Percentiles rank a stretch among this genome's conserved stretches.
These are phyloP conservation scores for Gastrophryne carolinensis DNA, from an alignment of 2,797 vertebrate species.

Conservation along the genomic window DNA sequence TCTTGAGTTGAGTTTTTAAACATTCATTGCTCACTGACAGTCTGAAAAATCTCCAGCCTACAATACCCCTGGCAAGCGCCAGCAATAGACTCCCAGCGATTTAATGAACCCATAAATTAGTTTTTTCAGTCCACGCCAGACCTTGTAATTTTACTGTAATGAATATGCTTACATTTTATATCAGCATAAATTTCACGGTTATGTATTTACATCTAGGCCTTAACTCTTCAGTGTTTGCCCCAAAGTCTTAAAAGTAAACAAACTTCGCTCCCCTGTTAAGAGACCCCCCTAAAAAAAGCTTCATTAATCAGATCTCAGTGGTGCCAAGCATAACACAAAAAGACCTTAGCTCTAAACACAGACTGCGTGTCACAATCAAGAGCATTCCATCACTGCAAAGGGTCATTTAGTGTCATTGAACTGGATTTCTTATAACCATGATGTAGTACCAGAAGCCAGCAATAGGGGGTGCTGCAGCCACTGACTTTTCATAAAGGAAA, in stretches of 20 bases:
- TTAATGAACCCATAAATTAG: constrained; percentile 49
- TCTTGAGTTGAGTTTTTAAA: constrained; percentile 29
- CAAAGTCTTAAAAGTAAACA: constrained; percentile 40
- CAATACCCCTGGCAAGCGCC: constrained; percentile 30
- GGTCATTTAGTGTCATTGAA: constrained; percentile 48
- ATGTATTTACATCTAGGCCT: constrained; percentile 43
- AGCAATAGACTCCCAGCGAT: constrained; percentile 41
- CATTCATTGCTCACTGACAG: constrained; percentile 39
- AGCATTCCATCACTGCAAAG: constrained; percentile 32
- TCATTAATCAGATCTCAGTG: constrained; percentile 47
- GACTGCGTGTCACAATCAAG: constrained; percentile 47
- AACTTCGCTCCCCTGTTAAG: constrained; percentile 14
- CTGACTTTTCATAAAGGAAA: not conserved
- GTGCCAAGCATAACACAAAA: constrained; percentile 46
- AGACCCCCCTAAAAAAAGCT: constrained; percentile 23
- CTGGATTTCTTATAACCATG: constrained; percentile 11
- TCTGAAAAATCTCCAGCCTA: constrained; percentile 26
- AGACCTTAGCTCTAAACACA: constrained; percentile 46
- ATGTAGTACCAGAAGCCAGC: constrained; percentile 14
- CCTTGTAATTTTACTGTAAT: constrained; percentile 50
- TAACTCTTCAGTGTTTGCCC: constrained; percentile 41
- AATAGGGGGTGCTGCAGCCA: constrained; percentile 26
- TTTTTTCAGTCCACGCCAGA: constrained; percentile 45
- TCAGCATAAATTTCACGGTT: constrained; percentile 52
- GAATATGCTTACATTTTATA: constrained; percentile 50